Evolutionary conservation across 1,140 invertebrate genomes (phyloP).

Genomic region (Bombus huntii): DNA sequence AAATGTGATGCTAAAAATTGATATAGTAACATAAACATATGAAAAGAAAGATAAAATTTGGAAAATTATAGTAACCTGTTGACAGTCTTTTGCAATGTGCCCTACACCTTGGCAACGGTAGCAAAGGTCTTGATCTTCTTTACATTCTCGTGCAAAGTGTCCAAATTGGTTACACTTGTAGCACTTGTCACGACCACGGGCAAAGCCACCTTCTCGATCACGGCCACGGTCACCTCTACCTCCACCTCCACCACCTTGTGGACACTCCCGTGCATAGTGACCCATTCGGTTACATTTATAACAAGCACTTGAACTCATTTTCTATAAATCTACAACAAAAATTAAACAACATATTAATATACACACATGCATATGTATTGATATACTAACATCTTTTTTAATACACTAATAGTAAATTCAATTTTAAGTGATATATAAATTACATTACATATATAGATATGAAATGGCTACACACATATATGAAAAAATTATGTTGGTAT

Average conservation of each 20-base stretch:
- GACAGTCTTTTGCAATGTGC: conserved; percentile 95
- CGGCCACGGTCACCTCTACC: conserved; percentile 82
- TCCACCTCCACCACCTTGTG: conserved; percentile 85
- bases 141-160: conserved; percentile 96
- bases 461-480: neutral
- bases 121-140: conserved; percentile 92
- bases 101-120: conserved; percentile 93
- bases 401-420: neutral
- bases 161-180: conserved; percentile 97
- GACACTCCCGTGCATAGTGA: conserved; percentile 94
- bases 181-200: conserved; percentile 90
- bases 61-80: conserved; percentile 81
- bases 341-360: neutral
- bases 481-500: neutral
- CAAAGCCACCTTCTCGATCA: conserved; percentile 84
- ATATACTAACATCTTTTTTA: neutral
- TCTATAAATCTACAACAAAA: conserved; percentile 69
- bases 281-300: conserved; percentile 95
- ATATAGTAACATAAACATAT: neutral
- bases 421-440: neutral
- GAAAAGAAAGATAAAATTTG: neutral
- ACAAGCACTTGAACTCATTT: conserved; percentile 87
- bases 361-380: neutral
- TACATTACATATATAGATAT: neutral
- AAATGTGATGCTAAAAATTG: no score